These are phyloP conservation scores for Drosophila bipectinata DNA, from an alignment of 1,140 invertebrate genomes.

Conservation along the genomic window DNA sequence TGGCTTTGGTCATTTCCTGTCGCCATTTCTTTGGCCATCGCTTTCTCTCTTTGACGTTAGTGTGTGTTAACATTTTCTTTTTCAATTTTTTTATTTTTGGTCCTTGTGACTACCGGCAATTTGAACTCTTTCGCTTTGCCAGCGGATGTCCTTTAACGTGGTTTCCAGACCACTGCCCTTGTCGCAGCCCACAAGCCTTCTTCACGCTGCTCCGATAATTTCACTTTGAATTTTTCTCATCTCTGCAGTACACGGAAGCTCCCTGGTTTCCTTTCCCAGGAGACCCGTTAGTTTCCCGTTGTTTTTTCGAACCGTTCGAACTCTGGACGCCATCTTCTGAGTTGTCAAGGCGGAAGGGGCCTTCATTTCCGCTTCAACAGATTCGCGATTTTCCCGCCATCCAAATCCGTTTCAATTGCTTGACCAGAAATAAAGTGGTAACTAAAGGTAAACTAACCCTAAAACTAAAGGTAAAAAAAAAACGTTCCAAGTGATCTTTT, in stretches of 20 bases:
- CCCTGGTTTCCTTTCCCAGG: slow-evolving; percentile 53
- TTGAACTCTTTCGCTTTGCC: slow-evolving; percentile 74
- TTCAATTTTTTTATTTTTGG: slow-evolving; percentile 8
- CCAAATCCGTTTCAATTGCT: not conserved
- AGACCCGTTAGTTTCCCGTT: slow-evolving; percentile 34
- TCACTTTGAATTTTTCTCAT: slow-evolving; percentile 78
- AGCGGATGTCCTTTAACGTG: slow-evolving; percentile 81
- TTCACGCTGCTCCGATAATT: slow-evolving; percentile 76
- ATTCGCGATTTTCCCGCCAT: slow-evolving; percentile 17
- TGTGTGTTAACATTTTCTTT: slow-evolving; percentile 25
- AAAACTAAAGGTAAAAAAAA: too few relatives aligned
- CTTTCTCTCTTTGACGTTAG: slow-evolving; percentile 32
- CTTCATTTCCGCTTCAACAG: slow-evolving; percentile 72
- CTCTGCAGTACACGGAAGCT: slow-evolving; percentile 62
- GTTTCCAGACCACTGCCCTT: slow-evolving; percentile 64
- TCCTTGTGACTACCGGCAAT: slow-evolving; percentile 39
- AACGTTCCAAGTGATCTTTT: too few relatives aligned
- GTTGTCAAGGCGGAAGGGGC: slow-evolving; percentile 73
- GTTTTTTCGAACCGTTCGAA: slow-evolving; percentile 20
- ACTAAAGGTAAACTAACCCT: too few relatives aligned
- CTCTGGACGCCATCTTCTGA: slow-evolving; percentile 61
- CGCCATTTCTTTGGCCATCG: slow-evolving; percentile 66
- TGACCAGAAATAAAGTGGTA: slow-evolving; percentile 1
- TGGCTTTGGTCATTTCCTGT: slow-evolving; percentile 79
- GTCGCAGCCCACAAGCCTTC: slow-evolving; percentile 61